These are phyloP conservation scores for Tethya wilhelma DNA, from an alignment of 37 sponge, comb jelly and placozoan genomes.

Conservation along the genomic window DNA sequence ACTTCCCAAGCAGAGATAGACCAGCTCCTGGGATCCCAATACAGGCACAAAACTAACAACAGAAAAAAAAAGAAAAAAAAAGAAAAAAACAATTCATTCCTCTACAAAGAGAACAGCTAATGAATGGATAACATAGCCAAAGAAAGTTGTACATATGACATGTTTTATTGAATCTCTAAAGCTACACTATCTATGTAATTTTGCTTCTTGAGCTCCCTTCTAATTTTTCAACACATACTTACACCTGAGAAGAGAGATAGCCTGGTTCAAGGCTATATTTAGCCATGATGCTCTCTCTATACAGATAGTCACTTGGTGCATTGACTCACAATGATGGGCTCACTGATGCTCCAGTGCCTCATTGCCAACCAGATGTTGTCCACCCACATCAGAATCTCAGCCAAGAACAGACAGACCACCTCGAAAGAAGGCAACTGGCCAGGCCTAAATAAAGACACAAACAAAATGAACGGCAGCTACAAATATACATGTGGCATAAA, in stretches of 20 bases:
- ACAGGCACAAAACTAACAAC: conserved; percentile 10
- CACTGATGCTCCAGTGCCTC: conserved; percentile 38
- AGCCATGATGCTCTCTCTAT: too few relatives aligned
- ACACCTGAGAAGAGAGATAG: too few relatives aligned
- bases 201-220: too few relatives aligned
- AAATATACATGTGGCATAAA: not conserved
- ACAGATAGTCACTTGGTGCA: not conserved
- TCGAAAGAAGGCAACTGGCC: conserved; percentile 47
- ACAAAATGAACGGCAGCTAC: not conserved
- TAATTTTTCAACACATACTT: too few relatives aligned
- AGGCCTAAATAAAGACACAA: conserved; percentile 1
- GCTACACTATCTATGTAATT: too few relatives aligned
- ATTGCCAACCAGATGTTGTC: conserved; percentile 56
- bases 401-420: conserved; percentile 53
- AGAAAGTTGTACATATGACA: too few relatives aligned
- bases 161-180: too few relatives aligned
- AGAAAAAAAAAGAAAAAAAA: not conserved
- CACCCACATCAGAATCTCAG: conserved; percentile 49
- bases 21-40: conserved; percentile 31
- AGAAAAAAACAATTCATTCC: not conserved
- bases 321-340: conserved; percentile 48
- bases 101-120: not conserved
- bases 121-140: too few relatives aligned
- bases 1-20: conserved; percentile 38
- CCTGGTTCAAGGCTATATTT: too few relatives aligned